These are phyloP conservation scores for Marmota flaviventris DNA, from an alignment of 2,113 vertebrate species.

Conservation along the genomic window DNA sequence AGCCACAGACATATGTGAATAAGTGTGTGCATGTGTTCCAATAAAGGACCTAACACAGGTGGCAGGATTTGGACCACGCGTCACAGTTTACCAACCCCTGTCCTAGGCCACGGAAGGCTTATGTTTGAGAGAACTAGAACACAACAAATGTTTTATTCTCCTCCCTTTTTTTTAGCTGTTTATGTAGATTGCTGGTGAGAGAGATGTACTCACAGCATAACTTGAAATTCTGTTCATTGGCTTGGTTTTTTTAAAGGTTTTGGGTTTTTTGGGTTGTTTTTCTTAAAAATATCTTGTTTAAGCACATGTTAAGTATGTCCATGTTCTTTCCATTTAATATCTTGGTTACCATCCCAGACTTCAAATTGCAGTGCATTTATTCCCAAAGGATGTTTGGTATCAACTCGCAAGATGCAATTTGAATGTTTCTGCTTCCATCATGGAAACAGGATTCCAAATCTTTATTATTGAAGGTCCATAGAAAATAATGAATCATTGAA, in stretches of 20 bases:
- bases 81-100: neutral
- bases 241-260: conserved; percentile 39
- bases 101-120: neutral
- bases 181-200: neutral
- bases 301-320: conserved; percentile 66
- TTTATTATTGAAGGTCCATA: conserved; percentile 63
- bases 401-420: conserved; percentile 69
- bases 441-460: conserved; percentile 65
- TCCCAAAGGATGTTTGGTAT: conserved; percentile 77
- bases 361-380: conserved; percentile 77
- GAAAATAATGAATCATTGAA: conserved; percentile 22
- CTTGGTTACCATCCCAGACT: conserved; percentile 81
- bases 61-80: neutral
- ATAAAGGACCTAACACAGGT: conserved; percentile 15
- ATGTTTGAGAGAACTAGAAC: neutral
- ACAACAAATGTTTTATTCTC: neutral
- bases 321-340: conserved; percentile 77
- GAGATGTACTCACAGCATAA: neutral
- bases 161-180: conserved; percentile 19
- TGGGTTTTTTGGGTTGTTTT: neutral
- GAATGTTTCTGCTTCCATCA: conserved; percentile 58
- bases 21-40: neutral
- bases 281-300: conserved; percentile 58
- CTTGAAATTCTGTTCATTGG: conserved; percentile 26
- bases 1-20: neutral